Base-by-base conservation (phyloP, 1,140 invertebrate genomes). In the Melitaea cinxia region DNA sequence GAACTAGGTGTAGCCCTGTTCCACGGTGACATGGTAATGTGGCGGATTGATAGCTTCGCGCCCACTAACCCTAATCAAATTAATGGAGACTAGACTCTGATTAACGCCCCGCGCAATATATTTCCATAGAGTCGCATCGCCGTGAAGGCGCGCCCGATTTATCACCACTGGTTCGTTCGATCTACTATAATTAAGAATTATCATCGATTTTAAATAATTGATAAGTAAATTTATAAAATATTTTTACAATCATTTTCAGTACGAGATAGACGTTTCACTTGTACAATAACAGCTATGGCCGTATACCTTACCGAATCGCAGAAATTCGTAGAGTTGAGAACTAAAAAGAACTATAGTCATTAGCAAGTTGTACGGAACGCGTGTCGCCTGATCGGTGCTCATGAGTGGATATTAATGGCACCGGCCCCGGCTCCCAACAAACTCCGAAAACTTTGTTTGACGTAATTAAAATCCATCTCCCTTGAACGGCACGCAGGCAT, bases 51-150 rank as follows among this genome's bases (percentile, higher is more conserved):
- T 89, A 83, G 84, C 42, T 83, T 85, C 82, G 73, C 85, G 85
- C 87, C 87, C 85, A 89, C 78, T 89, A 89, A 89, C 87, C 87
- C 87, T 89, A 89, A 89, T 89, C 85, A 89, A 88, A 89, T 85
- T 82, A 86, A 88, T 88, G 81, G 84, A 81, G 75, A 79, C 80
- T 78, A 76, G 83, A 78, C 84, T 77, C 81, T 90, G 87, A 90
- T 90, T 90, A 90, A 90, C 85, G 71, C 81, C 65, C 70, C 49
- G 42, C 64, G 75, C 80, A 73, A 86, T 88, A 87, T 80, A 88
- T 90, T 90, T 87, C 82, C 82, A 85, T 82, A 78, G 77, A 67
- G 59, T 56, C 60, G 64, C 62, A 70, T 68, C 69, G 73, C 66
- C 55, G 42, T 58, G 21, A 56, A 73, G 88, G 84, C 65, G 85